A percentile compares a stretch with the other conserved stretches of the same genome.
These are phyloP conservation scores for Mormyrus hasselquistii DNA, from an alignment of 2,797 vertebrate genomes.

Conservation along the genomic window DNA sequence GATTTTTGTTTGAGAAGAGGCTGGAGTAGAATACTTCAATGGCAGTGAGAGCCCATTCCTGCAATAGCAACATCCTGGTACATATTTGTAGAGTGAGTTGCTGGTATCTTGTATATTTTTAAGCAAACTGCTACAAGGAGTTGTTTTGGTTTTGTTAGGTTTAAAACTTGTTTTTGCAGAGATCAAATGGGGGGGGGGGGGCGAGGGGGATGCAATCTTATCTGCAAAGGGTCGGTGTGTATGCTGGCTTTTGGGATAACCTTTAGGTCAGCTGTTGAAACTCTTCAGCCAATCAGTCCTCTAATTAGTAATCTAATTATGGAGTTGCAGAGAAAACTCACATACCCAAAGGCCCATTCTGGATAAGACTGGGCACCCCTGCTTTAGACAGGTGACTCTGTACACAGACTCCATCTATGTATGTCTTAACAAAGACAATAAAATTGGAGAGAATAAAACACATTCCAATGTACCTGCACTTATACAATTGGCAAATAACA, in stretches of 20 bases:
- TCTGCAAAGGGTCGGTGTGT: not conserved
- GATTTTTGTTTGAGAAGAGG: not conserved
- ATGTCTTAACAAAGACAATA: not conserved
- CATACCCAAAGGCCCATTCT: not conserved
- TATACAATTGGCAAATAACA: conserved; percentile 20
- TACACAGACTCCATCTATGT: not conserved
- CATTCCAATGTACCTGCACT: not conserved
- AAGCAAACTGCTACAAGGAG: not conserved
- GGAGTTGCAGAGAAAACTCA: not conserved
- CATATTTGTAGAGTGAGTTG: not conserved
- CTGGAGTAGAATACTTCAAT: not conserved
- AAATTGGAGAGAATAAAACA: not conserved
- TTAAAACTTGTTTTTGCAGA: not conserved
- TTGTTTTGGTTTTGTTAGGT: conserved; percentile 17
- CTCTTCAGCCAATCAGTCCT: not conserved
- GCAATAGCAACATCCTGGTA: not conserved
- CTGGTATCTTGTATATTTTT: not conserved
- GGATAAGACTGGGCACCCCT: not conserved
- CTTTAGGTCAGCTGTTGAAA: not conserved
- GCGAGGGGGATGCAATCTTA: not conserved
- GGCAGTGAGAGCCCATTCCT: not conserved
- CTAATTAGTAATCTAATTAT: not conserved
- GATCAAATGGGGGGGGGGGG: not conserved
- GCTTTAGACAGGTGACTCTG: not conserved
- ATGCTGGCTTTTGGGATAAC: not conserved